Percentiles rank a stretch among this genome's conserved stretches.
phyloP scores from a whole-genome alignment of 2,888 invertebrate genomes.

The Stramonita haemastoma region DNA sequence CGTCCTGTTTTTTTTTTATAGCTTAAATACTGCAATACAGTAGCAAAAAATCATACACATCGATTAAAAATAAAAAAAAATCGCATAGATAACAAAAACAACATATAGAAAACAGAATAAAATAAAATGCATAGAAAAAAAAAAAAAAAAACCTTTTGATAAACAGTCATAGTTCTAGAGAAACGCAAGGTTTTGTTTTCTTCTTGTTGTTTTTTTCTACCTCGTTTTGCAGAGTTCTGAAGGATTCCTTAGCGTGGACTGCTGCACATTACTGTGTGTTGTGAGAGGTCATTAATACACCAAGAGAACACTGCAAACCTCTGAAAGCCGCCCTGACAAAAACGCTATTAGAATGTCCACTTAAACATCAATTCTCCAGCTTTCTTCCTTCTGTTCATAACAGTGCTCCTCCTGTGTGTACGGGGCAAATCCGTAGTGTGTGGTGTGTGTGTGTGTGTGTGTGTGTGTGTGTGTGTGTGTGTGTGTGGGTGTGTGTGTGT shows the following conservation, averaged over 20 bases:
- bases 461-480: not conserved
- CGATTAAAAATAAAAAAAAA: too few species aligned
- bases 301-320: not conserved
- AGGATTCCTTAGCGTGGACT: not conserved
- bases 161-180: too few species aligned
- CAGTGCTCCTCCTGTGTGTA: not conserved
- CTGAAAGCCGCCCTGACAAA: not conserved
- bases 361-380: not conserved
- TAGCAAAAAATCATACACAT: too few species aligned
- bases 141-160: too few species aligned
- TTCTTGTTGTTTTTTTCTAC: not conserved
- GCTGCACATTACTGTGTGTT: not conserved
- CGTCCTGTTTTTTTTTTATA: too few species aligned
- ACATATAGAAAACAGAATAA: too few species aligned
- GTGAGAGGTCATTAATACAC: not conserved
- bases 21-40: too few species aligned
- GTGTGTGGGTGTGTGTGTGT: too few species aligned
- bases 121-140: too few species aligned
- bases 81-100: too few species aligned
- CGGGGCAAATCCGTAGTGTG: not conserved
- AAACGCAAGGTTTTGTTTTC: not conserved
- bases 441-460: not conserved
- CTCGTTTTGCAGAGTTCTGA: not conserved
- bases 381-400: not conserved
- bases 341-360: not conserved